Evolutionary conservation across 2,888 invertebrate species (phyloP).

Genomic region (Drosophila nr. fundita): DNA sequence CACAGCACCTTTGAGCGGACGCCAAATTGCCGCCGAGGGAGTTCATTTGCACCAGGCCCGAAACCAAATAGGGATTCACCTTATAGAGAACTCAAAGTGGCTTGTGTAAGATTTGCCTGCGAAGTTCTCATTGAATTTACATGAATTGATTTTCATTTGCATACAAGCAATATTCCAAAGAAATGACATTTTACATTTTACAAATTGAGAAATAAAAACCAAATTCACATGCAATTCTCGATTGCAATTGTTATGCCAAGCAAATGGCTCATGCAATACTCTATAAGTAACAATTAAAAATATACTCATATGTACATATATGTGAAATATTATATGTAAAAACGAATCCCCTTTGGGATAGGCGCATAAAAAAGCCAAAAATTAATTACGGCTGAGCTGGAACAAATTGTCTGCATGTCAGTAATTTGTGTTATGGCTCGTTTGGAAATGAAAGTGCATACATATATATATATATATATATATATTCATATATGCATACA

Average conservation of each 20-base stretch:
- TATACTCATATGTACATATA: neutral
- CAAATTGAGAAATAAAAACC: neutral
- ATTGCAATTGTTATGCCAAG: neutral
- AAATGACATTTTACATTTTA: neutral
- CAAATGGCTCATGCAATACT: conserved; percentile 1
- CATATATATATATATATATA: neutral
- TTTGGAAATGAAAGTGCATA: conserved; percentile 20
- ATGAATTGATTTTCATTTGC: conserved; percentile 6
- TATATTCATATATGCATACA: too few species aligned
- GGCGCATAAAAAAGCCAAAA: conserved; percentile 5
- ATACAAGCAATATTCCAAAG: conserved; percentile 4
- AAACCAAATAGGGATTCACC: conserved; percentile 28
- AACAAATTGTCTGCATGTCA: conserved; percentile 11
- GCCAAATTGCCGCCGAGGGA: conserved; percentile 2
- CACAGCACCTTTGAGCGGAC: conserved; percentile 48
- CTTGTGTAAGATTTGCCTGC: conserved; percentile 13
- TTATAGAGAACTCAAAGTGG: neutral
- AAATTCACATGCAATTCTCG: neutral
- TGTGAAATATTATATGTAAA: neutral
- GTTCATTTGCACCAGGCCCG: conserved; percentile 6
- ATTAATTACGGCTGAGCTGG: conserved; percentile 5
- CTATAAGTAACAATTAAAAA: neutral
- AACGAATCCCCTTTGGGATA: neutral
- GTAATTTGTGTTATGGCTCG: conserved; percentile 7
- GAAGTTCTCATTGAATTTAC: neutral